Conservation (phyloP, 2,113 vertebrate species). For the Crotalus viridis region DNA sequence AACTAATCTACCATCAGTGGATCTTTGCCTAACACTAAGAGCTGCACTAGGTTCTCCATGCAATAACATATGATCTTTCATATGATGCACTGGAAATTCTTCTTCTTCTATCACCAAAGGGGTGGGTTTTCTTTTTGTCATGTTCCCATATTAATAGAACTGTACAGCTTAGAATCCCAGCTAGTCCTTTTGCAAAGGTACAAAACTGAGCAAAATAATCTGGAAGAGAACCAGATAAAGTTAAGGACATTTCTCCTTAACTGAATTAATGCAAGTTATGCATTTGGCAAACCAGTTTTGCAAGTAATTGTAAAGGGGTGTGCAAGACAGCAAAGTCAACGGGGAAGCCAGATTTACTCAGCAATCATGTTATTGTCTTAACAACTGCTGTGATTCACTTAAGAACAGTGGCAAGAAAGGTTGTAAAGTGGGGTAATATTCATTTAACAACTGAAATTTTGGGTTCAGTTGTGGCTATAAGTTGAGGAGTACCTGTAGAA, state of each 20-base stretch:
- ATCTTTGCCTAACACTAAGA: constrained; percentile 24
- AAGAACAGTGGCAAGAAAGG: neutral
- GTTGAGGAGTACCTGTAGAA: neutral
- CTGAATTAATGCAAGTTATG: constrained; percentile 10
- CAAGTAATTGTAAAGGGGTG: neutral
- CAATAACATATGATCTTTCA: neutral
- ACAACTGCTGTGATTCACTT: neutral
- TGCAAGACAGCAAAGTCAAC: neutral
- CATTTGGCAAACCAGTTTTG: constrained; percentile 15
- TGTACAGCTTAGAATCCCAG: constrained; percentile 17
- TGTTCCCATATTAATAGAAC: constrained; percentile 1
- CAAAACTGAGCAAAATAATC: constrained; percentile 2
- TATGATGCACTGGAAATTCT: neutral
- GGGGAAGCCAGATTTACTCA: neutral
- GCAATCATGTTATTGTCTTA: neutral
- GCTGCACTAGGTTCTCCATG: constrained; percentile 14
- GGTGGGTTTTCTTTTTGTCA: neutral
- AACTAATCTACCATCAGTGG: neutral
- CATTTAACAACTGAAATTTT: neutral
- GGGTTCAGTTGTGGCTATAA: neutral
- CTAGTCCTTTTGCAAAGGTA: constrained; percentile 9
- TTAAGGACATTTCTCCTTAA: neutral
- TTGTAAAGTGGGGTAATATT: neutral
- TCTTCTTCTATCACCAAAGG: neutral
- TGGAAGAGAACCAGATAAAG: constrained; percentile 18